Conservation (phyloP, 2,888 invertebrate genomes). For the Apomyelois bistriatella region DNA sequence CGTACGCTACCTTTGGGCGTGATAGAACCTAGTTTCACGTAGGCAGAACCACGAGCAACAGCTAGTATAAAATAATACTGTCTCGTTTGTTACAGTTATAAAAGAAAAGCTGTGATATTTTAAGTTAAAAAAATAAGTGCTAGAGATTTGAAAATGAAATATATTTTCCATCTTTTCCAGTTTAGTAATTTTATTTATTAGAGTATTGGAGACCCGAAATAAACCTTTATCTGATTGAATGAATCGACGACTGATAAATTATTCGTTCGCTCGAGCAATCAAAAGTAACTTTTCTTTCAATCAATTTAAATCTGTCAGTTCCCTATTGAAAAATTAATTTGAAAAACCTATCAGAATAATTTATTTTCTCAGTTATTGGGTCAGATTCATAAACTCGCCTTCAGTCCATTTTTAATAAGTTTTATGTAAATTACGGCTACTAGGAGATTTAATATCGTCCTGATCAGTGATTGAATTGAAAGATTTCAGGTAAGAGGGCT, state of each 20-base stretch:
- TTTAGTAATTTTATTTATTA: too few relatives aligned
- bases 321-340: slow-evolving; percentile 5
- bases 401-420: slow-evolving; percentile 67
- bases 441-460: slow-evolving; percentile 61
- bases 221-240: not conserved
- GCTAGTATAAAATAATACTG: too few relatives aligned
- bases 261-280: slow-evolving; percentile 1
- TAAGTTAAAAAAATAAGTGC: too few relatives aligned
- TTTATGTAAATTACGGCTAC: slow-evolving; percentile 68
- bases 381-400: slow-evolving; percentile 31
- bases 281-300: slow-evolving; percentile 9
- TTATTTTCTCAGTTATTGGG: slow-evolving; percentile 43
- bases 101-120: too few relatives aligned
- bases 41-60: too few relatives aligned
- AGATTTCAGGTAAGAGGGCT: slow-evolving; percentile 60
- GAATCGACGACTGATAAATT: not conserved
- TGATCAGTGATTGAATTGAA: slow-evolving; percentile 67
- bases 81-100: too few relatives aligned
- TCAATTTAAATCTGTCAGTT: slow-evolving; percentile 3
- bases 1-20: too few relatives aligned
- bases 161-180: too few relatives aligned
- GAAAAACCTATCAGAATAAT: slow-evolving; percentile 29
- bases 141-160: too few relatives aligned
- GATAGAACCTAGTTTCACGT: too few relatives aligned
- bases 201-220: not conserved